Evolutionary conservation across 2,113 vertebrate species (phyloP).

Genomic region (Patagioenas fasciata): DNA sequence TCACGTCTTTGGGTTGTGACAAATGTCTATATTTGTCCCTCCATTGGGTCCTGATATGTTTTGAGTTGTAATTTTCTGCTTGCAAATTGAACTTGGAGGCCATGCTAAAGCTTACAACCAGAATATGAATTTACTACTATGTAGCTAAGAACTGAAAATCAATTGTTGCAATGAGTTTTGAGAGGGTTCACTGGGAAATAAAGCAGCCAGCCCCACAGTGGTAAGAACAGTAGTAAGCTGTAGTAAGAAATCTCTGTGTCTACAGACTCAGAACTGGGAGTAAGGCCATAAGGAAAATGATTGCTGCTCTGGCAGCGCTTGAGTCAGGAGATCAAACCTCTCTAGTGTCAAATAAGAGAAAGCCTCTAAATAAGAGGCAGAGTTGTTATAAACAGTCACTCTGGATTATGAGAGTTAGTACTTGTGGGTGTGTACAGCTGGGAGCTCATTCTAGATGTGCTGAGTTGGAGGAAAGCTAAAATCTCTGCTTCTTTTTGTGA

Average conservation of each 20-base stretch:
- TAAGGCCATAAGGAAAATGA: neutral
- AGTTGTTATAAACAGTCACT: neutral
- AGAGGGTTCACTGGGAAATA: neutral
- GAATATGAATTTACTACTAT: neutral
- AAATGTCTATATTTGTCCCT: neutral
- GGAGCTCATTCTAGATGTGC: neutral
- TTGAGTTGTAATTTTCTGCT: neutral
- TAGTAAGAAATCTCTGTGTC: neutral
- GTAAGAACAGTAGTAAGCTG: neutral
- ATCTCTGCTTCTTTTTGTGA: neutral
- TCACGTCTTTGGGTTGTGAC: neutral
- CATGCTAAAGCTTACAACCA: neutral
- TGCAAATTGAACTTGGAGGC: neutral
- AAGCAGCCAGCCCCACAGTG: neutral
- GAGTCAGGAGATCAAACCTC: neutral
- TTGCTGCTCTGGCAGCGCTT: neutral
- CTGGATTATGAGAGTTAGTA: neutral
- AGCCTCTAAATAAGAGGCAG: neutral
- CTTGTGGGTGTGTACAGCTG: neutral
- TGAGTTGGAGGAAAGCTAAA: slow-evolving; percentile 33
- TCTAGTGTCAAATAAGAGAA: neutral
- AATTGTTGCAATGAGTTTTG: neutral
- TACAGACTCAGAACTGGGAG: neutral
- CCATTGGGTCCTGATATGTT: neutral
- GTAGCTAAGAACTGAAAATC: neutral